Conservation (phyloP, 2,797 vertebrate genomes). For the Taeniopygia guttata region DNA sequence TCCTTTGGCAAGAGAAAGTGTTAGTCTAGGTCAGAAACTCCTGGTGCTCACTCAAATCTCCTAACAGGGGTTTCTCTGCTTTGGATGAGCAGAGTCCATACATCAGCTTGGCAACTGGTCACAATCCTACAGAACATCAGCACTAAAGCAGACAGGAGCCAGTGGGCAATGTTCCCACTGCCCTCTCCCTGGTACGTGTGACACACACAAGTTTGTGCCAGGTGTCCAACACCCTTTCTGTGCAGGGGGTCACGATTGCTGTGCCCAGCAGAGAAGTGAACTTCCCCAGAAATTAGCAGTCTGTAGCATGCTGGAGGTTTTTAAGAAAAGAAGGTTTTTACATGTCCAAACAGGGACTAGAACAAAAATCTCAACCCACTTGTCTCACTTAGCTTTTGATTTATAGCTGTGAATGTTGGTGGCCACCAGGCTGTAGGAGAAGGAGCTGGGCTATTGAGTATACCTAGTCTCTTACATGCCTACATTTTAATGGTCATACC, state of each 20-base stretch:
- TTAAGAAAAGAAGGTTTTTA: not conserved
- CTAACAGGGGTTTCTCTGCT: not conserved
- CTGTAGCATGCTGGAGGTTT: not conserved
- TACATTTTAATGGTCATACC: not conserved
- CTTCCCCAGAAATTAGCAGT: not conserved
- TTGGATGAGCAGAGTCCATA: not conserved
- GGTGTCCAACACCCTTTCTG: not conserved
- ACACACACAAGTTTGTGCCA: not conserved
- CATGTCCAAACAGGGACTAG: not conserved
- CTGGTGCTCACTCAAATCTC: not conserved
- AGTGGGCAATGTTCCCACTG: not conserved
- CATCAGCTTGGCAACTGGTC: not conserved
- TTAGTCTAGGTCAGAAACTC: not conserved
- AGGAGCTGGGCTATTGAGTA: not conserved
- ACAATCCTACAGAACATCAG: not conserved
- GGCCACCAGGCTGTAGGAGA: not conserved
- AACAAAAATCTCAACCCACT: accelerated
- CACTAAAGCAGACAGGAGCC: not conserved
- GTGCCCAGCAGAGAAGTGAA: not conserved
- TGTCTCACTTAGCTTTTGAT: not conserved
- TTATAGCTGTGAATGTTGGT: not conserved
- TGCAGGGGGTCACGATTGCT: not conserved
- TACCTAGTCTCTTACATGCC: not conserved
- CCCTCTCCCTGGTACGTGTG: not conserved
- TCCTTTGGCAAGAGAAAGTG: not conserved